Percentiles rank a stretch among this genome's conserved stretches.
phyloP scores from a whole-genome alignment of 1,140 invertebrate species.

The Euborellia annulipes region DNA sequence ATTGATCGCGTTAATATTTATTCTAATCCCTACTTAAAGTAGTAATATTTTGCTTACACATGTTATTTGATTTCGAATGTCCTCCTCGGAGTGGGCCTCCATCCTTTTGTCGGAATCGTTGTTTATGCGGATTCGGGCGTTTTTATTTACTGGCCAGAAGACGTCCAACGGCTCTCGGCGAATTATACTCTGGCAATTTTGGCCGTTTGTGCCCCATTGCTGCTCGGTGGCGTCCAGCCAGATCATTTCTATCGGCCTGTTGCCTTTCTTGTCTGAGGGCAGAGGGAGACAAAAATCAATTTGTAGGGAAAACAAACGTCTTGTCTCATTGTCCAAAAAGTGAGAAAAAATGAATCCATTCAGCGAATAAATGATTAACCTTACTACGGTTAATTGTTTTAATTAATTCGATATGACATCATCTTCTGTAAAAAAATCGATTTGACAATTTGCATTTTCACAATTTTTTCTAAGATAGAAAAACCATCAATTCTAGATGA shows the following conservation, averaged over 20 bases:
- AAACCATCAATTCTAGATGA: too few relatives aligned
- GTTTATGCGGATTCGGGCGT: conserved; percentile 47
- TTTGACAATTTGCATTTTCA: neutral
- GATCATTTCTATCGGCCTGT: neutral
- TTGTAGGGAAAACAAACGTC: too few relatives aligned
- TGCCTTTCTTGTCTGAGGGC: too few relatives aligned
- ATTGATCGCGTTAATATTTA: too few relatives aligned
- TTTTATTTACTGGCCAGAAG: conserved; percentile 46
- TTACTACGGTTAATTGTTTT: too few relatives aligned
- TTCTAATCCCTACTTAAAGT: too few relatives aligned
- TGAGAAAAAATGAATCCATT: too few relatives aligned
- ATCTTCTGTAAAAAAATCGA: neutral
- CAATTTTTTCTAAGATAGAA: neutral
- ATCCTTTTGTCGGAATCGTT: conserved; percentile 49
- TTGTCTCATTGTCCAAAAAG: too few relatives aligned
- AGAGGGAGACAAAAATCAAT: too few relatives aligned
- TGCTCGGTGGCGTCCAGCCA: neutral
- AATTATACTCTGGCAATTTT: conserved; percentile 19
- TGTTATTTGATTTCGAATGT: conserved; percentile 42
- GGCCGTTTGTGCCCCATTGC: neutral
- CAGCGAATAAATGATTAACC: too few relatives aligned
- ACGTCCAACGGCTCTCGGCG: conserved; percentile 30
- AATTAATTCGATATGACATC: too few relatives aligned
- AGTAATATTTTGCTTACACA: conserved; percentile 11
- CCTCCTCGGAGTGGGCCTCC: conserved; percentile 41